These are phyloP conservation scores for Cordilura impudica DNA, from an alignment of 2,888 invertebrate genomes.

Conservation along the genomic window DNA sequence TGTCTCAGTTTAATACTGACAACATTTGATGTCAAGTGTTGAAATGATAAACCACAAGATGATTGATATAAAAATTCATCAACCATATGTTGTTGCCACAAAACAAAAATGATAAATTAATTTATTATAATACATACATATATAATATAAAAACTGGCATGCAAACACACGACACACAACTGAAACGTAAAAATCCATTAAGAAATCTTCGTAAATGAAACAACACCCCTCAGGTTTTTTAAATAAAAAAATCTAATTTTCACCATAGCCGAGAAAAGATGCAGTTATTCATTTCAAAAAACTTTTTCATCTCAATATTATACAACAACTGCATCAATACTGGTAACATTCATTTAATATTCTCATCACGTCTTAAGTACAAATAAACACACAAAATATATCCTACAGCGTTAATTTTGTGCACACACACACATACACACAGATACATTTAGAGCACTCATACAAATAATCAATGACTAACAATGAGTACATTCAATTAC, in stretches of 20 bases:
- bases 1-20: constrained; percentile 4
- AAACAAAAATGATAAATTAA: too few species aligned
- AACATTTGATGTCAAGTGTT: constrained; percentile 27
- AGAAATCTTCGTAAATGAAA: background rate
- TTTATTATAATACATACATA: too few species aligned
- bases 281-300: background rate
- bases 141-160: too few species aligned
- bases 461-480: background rate
- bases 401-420: constrained; percentile 53
- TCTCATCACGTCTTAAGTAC: constrained; percentile 54
- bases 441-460: background rate
- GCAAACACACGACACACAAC: too few species aligned
- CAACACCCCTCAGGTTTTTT: background rate
- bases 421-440: background rate
- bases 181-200: constrained; percentile 1
- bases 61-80: constrained; percentile 27
- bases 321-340: constrained; percentile 18
- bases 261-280: background rate
- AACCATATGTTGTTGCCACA: constrained; percentile 24
- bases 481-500: constrained; percentile 9
- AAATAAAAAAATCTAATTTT: constrained; percentile 32
- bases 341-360: constrained; percentile 41
- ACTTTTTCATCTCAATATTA: background rate
- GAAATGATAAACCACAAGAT: constrained; percentile 18
- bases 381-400: constrained; percentile 59